Percentiles rank a stretch among this genome's conserved stretches.
phyloP scores from a whole-genome alignment of 2,797 vertebrate genomes.

The Pseudomugil tenellus region DNA sequence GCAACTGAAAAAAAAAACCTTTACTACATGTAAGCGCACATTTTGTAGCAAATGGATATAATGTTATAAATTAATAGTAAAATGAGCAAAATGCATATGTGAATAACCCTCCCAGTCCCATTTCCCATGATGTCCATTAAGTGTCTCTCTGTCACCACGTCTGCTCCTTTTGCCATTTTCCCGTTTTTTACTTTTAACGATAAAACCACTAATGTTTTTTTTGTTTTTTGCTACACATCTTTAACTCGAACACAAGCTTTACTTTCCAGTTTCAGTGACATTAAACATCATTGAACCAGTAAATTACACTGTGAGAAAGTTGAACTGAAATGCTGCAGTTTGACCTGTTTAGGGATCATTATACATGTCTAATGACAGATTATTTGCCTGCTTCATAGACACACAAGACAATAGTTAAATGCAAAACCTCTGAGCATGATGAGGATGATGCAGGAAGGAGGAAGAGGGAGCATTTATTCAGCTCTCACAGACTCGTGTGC shows the following conservation, averaged over 20 bases:
- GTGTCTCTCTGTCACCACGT: conserved; percentile 18
- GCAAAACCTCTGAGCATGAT: conserved; percentile 24
- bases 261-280: conserved; percentile 53
- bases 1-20: no score
- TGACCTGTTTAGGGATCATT: not conserved
- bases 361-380: not conserved
- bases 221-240: not conserved
- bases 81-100: not conserved
- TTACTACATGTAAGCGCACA: no score
- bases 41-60: no score
- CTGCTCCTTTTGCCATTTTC: not conserved
- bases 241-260: conserved; percentile 30
- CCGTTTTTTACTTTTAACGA: conserved; percentile 24
- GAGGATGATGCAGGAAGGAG: conserved; percentile 36
- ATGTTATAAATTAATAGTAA: no score
- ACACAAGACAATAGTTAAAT: conserved; percentile 23
- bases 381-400: conserved; percentile 1
- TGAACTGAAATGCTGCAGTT: conserved; percentile 6
- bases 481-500: conserved; percentile 29
- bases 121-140: no score
- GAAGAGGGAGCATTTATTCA: conserved; percentile 41
- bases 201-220: conserved; percentile 22
- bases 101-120: no score
- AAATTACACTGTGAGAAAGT: conserved; percentile 24
- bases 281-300: conserved; percentile 27